A percentile compares a stretch with the other conserved stretches of the same genome.
These are phyloP conservation scores for Solea senegalensis DNA, from an alignment of 2,113 vertebrate genomes.

Conservation along the genomic window DNA sequence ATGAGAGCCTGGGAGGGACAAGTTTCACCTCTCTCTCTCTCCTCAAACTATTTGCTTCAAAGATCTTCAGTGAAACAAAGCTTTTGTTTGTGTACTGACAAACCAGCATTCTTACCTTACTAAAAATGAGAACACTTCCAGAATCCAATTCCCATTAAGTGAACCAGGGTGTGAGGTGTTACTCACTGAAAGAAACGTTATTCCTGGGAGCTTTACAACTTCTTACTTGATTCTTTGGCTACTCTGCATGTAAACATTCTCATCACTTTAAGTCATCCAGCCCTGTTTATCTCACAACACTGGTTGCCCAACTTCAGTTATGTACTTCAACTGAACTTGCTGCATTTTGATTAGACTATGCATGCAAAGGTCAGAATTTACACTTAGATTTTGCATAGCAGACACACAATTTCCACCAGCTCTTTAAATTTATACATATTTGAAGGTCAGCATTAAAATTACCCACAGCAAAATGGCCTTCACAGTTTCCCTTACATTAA, in stretches of 20 bases:
- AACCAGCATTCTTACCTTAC: slow-evolving; percentile 44
- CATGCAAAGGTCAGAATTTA: slow-evolving; percentile 72
- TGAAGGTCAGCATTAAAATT: slow-evolving; percentile 77
- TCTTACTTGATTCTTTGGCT: slow-evolving; percentile 45
- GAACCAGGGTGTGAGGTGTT: slow-evolving; percentile 27
- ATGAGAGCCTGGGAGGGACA: slow-evolving; percentile 40
- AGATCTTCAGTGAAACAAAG: slow-evolving; percentile 45
- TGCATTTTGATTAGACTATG: slow-evolving; percentile 62
- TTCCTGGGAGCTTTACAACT: slow-evolving; percentile 28
- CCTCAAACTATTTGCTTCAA: slow-evolving; percentile 40
- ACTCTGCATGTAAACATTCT: slow-evolving; percentile 64
- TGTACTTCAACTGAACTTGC: slow-evolving; percentile 44
- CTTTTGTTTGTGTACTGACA: slow-evolving; percentile 53
- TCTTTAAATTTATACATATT: slow-evolving; percentile 66
- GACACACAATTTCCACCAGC: slow-evolving; percentile 64
- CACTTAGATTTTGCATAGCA: slow-evolving; percentile 67
- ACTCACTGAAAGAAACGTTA: slow-evolving; percentile 32
- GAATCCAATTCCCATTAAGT: slow-evolving; percentile 25
- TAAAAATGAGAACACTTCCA: slow-evolving; percentile 31
- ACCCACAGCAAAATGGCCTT: slow-evolving; percentile 72
- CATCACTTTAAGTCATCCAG: slow-evolving; percentile 42
- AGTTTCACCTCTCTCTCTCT: slow-evolving; percentile 57
- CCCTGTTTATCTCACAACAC: slow-evolving; percentile 53
- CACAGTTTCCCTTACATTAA: slow-evolving; percentile 68
- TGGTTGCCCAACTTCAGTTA: slow-evolving; percentile 43